Evolutionary conservation across 2,113 vertebrate species (phyloP).

Genomic region (Ophiodon elongatus): DNA sequence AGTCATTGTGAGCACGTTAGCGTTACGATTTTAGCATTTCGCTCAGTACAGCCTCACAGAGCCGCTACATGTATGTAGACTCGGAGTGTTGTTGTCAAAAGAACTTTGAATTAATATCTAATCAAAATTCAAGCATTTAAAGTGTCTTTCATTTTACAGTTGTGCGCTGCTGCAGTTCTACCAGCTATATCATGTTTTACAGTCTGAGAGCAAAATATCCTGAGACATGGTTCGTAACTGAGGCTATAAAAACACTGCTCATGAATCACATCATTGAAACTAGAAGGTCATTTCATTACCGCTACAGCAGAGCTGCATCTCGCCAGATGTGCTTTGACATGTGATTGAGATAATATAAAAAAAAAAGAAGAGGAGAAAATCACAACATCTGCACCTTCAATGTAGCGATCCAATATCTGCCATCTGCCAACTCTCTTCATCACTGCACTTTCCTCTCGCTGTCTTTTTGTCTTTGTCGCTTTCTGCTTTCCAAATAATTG

Average conservation of each 20-base stretch:
- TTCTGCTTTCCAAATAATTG: constrained; percentile 21
- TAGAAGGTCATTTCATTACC: constrained; percentile 26
- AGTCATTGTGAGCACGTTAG: neutral
- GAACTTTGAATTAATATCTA: neutral
- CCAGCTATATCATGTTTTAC: neutral
- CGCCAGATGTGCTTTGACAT: constrained; percentile 32
- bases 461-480: neutral
- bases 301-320: constrained; percentile 10
- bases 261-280: constrained; percentile 8
- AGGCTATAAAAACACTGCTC: constrained; percentile 22
- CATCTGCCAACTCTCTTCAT: constrained; percentile 9
- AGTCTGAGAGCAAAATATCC: neutral
- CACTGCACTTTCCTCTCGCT: constrained; percentile 11
- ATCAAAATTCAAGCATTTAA: neutral
- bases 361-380: constrained; percentile 6
- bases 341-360: constrained; percentile 12
- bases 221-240: neutral
- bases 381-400: constrained; percentile 19
- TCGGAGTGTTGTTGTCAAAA: neutral
- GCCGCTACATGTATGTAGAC: neutral
- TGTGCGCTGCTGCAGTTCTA: neutral
- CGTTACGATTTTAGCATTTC: neutral
- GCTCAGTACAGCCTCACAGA: neutral
- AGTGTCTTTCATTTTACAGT: neutral
- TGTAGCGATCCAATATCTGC: constrained; percentile 12